Evolutionary conservation across 2,888 invertebrate species (phyloP), one percentile per base, ranked within the genome.

Genomic region (Sphaerophoria rueppellii): DNA sequence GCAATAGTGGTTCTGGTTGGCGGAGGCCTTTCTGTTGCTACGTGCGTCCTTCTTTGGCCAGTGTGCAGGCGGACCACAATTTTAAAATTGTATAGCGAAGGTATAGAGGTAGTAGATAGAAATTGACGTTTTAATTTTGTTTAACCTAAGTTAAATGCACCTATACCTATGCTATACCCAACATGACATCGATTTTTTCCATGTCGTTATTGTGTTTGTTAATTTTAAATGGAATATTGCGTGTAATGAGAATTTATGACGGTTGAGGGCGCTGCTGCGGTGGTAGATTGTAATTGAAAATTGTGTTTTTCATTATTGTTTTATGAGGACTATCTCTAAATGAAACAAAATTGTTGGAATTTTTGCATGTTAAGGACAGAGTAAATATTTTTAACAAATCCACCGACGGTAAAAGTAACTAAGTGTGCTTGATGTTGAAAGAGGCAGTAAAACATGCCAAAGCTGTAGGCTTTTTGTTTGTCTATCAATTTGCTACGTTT

Each of bases 71-170:
- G 24, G n/a, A 78, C 71, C 50, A 24, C 63, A 78, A 72, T 65
- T 78, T 65, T 37, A 72, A 52, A 65, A 52, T 78, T 71, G 50
- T 60, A 60, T 50, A 52, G 58, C 67, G 50, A 60, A 50, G 57
- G 57, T 61, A 34, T 4, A 48, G 63, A 14, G 6, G 11, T 1
- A 24, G 24, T 24, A 50, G 65, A 69, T 57, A 57, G 32, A 48
- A 78, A 50, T 72, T 78, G 78, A 78, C 78, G 65, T 70, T 72
- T 78, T 72, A 55, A 72, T 78, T 52, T 65, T 58, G 50, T 43
- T 50, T 34, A 24, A 67, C 16, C 76, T 61, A 61, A 76, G 61
- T 76, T 54, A 70, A 60, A 70, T 76, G 34, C 34, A 57, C 6
- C 48, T 2, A 46, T 24, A 24, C 24, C 24, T 24, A 2, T 24